Base-by-base conservation (phyloP, 2,888 invertebrate genomes). In the Sarcophaga carnaria region DNA sequence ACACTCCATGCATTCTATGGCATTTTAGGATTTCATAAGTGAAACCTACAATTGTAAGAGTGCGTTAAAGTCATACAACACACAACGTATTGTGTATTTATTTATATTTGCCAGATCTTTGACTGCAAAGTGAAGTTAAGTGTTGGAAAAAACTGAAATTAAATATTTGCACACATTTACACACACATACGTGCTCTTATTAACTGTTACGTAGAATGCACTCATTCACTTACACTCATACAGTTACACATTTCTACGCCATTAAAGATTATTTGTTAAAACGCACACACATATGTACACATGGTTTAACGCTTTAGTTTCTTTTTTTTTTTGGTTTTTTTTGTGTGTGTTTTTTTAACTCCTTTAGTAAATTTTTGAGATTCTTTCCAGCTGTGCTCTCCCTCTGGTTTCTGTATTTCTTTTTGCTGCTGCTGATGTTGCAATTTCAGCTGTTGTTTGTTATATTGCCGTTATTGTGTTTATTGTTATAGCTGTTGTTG, bases 51-150 rank as follows among this genome's bases (percentile, higher is more conserved):
- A 25, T 63, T 45, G 62, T 71, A 27, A 47, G 64, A 47, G 64
- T 4, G 11, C 22, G 22, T 22, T 76, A 8, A 47, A 54, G 20
- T 62, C 25, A 62, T 20, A n/a, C 20, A 63, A n/a, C 37, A 37
- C 37, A 37, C 37, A 37, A 37, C 37, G 37, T 37, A 37, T 8
- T n/a, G n/a, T n/a, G n/a, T n/a, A 12, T n/a, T 25, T 20, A 54
- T 17, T 22, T 62, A 20, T 62, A 11, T 62, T 62, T 62, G 17
- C 11, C 17, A 54, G 10, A 10, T 20, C 22, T 62, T 20, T 85
- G 62, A 84, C 80, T 76, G 25, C 71, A 64, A 78, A 78, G 78
- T 67, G 80, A 83, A 80, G 72, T 86, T 86, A 83, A 86, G 80
- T 74, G 80, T 83, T 77, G 20, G 72, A 49, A 79, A 63, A 82